Conservation (phyloP, 2,113 vertebrate species). For the Hippopotamus amphibius region DNA sequence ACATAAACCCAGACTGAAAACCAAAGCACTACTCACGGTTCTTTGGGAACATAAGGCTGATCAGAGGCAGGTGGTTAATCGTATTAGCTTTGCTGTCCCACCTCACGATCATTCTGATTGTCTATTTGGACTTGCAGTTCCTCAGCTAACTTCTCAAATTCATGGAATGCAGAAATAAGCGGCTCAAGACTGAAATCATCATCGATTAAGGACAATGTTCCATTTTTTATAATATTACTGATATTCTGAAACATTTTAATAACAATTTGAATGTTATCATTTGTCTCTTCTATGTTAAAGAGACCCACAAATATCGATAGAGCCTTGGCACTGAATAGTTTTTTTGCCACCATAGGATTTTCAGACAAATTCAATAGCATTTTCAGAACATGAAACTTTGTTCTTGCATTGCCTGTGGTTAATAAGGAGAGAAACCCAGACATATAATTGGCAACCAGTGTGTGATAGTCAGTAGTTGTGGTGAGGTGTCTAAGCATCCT, state of each 20-base stretch:
- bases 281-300: conserved; percentile 59
- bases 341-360: conserved; percentile 69
- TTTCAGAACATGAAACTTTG: conserved; percentile 68
- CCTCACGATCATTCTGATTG: conserved; percentile 70
- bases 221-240: conserved; percentile 74
- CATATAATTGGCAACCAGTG: conserved; percentile 69
- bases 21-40: conserved; percentile 70
- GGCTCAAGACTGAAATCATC: conserved; percentile 80
- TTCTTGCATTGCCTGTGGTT: conserved; percentile 49
- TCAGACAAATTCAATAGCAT: conserved; percentile 74
- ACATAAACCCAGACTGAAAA: conserved; percentile 72
- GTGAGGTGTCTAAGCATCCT: conserved; percentile 68
- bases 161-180: conserved; percentile 68
- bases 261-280: conserved; percentile 74
- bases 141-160: conserved; percentile 77
- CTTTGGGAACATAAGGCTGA: conserved; percentile 80
- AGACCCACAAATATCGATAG: conserved; percentile 66
- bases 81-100: conserved; percentile 50
- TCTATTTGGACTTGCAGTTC: conserved; percentile 76
- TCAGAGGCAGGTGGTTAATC: conserved; percentile 43
- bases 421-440: conserved; percentile 68
- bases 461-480: conserved; percentile 72
- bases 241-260: conserved; percentile 80
- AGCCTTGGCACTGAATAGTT: conserved; percentile 51
- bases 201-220: conserved; percentile 69